A percentile compares a stretch with the other conserved stretches of the same genome.
Conservation (phyloP, 2,888 invertebrate species). For the Automeris io region DNA sequence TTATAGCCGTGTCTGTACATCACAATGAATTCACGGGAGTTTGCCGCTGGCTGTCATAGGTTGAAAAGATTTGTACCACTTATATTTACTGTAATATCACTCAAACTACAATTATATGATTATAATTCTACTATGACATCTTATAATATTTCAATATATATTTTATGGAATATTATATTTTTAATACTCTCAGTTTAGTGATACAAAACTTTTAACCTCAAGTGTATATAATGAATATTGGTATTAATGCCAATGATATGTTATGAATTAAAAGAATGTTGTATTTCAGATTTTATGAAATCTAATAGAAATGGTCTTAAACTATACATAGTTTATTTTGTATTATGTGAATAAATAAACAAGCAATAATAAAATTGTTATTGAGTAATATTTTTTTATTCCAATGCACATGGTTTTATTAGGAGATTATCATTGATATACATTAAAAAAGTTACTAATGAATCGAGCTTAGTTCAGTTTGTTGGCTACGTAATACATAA, state of each 20-base stretch:
- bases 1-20: constrained; percentile 44
- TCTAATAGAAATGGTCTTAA: constrained; percentile 65
- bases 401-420: constrained; percentile 4
- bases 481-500: too few species aligned
- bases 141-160: background rate
- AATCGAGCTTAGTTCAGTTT: too few species aligned
- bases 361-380: constrained; percentile 81
- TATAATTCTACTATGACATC: background rate
- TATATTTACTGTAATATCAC: background rate
- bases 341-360: constrained; percentile 82
- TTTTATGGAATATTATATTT: background rate
- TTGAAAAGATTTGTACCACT: background rate
- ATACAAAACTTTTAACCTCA: background rate
- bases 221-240: background rate
- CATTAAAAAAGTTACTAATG: too few species aligned
- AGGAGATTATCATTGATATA: too few species aligned
- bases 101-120: background rate
- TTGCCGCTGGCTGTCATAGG: background rate
- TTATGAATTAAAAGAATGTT: constrained; percentile 41
- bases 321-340: constrained; percentile 83
- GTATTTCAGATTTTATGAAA: constrained; percentile 60
- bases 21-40: constrained; percentile 38
- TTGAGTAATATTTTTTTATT: constrained; percentile 47
- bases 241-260: constrained; percentile 9
- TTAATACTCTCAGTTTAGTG: background rate